Percentiles rank a stretch among this genome's conserved stretches.
phyloP scores from a whole-genome alignment of 2,888 invertebrate genomes.

The Chrysolina haemoptera region DNA sequence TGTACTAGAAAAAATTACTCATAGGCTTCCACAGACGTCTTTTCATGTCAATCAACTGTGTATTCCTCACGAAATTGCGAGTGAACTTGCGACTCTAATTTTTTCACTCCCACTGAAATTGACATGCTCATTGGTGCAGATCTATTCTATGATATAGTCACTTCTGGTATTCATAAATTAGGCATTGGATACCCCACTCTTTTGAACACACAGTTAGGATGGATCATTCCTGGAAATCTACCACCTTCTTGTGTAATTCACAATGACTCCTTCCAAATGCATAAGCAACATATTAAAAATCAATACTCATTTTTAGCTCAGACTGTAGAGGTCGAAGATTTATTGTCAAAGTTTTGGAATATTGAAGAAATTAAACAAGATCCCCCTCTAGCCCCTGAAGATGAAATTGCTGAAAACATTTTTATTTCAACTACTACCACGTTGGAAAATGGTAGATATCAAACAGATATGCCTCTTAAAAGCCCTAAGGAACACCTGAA shows the following conservation, averaged over 20 bases:
- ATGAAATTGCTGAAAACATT: slow-evolving; percentile 29
- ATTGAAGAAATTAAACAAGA: slow-evolving; percentile 34
- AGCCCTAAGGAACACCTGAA: slow-evolving; percentile 21
- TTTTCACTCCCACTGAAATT: slow-evolving; percentile 14
- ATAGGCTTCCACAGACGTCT: slow-evolving; percentile 24
- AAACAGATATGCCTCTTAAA: slow-evolving; percentile 29
- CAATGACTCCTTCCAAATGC: not conserved
- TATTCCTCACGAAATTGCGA: not conserved
- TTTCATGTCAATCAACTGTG: not conserved
- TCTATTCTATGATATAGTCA: slow-evolving; percentile 25
- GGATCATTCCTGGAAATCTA: not conserved
- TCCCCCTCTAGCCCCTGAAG: slow-evolving; percentile 25
- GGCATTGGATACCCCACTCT: not conserved
- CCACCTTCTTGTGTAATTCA: not conserved
- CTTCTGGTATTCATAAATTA: not conserved
- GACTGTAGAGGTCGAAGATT: slow-evolving; percentile 9
- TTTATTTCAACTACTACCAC: slow-evolving; percentile 21
- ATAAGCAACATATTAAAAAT: not conserved
- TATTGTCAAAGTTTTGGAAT: slow-evolving; percentile 42
- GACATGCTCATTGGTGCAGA: slow-evolving; percentile 31
- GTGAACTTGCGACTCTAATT: slow-evolving; percentile 10
- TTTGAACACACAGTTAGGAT: slow-evolving; percentile 5
- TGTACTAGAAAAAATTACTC: slow-evolving; percentile 23
- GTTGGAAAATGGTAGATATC: not conserved
- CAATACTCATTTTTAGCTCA: slow-evolving; percentile 13